Evolutionary conservation across 1,140 invertebrate species (phyloP).

Genomic region (Teleopsis dalmanni): DNA sequence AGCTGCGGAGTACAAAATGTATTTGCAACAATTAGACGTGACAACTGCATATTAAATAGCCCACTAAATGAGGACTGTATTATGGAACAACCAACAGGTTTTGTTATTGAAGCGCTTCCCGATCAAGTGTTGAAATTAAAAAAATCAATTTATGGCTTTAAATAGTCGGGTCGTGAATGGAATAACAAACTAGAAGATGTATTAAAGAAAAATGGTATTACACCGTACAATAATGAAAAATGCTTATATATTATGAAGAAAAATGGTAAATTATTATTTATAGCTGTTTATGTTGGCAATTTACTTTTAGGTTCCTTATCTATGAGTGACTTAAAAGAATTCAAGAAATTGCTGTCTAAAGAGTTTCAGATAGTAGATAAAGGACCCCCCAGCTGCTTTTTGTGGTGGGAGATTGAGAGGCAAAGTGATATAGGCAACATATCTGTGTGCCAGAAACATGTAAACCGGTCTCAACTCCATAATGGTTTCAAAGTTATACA

Average conservation of each 20-base stretch:
- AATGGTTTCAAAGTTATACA: not conserved
- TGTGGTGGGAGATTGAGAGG: slow-evolving; percentile 31
- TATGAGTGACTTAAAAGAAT: not conserved
- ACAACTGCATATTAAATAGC: slow-evolving; percentile 47
- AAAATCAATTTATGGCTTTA: slow-evolving; percentile 29
- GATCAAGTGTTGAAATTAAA: slow-evolving; percentile 13
- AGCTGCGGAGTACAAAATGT: slow-evolving; percentile 27
- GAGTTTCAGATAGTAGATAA: slow-evolving; percentile 26
- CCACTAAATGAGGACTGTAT: slow-evolving; percentile 42
- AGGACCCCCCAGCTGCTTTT: slow-evolving; percentile 20
- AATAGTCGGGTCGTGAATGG: slow-evolving; percentile 25
- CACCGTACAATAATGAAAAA: slow-evolving; percentile 6
- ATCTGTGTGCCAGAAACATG: slow-evolving; percentile 2
- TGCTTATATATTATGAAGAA: slow-evolving; percentile 26
- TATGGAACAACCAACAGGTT: slow-evolving; percentile 41
- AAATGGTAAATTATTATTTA: slow-evolving; percentile 6
- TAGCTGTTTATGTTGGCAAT: slow-evolving; percentile 8
- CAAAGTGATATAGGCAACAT: slow-evolving; percentile 7
- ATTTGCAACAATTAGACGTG: slow-evolving; percentile 39
- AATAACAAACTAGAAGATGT: slow-evolving; percentile 15
- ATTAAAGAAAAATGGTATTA: slow-evolving; percentile 9
- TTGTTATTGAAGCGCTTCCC: slow-evolving; percentile 18
- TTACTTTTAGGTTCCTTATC: not conserved
- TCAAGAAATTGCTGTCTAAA: slow-evolving; percentile 1
- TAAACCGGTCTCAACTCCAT: not conserved